Evolutionary conservation across 1,140 invertebrate genomes (phyloP), one percentile per base, ranked within the genome.

Genomic region (Sycophila sp.): DNA sequence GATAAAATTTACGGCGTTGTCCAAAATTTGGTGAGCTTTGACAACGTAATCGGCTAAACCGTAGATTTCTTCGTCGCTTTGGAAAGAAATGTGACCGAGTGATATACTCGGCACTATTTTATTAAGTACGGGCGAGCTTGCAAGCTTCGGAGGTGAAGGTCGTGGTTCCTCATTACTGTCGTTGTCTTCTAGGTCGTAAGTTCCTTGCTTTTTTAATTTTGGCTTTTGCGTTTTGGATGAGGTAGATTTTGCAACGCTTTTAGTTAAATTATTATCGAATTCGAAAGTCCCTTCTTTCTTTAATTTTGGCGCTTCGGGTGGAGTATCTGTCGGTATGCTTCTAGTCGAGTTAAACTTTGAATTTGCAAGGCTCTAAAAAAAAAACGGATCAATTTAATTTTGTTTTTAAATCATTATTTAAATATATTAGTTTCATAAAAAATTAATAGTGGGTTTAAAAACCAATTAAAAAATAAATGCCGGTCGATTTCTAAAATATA

Each of bases 61-160:
- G 1, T 42, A 1, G 26, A 26, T n/a, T 10, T 77, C 72, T 10
- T 78, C 70, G 5, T 77, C 73, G 38, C 72, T 77, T 40, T 69
- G 59, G 5, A 77, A 56, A 0, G 78, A 80, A 53, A 81, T 64
- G 15, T 75, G 72, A 10, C 73, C 76, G 1, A 79, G 65, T 2
- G 77, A 79, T 0, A 28, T 69, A 38, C 73, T 79, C 4, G 80
- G 58, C 19, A 51, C 66, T n/a, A n/a, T n/a, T 4, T 77, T 65
- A 56, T 59, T 26, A 0, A 71, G n/a, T 17, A 75, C 65, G 0
- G 71, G 75, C 5, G 76, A 75, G 22, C 71, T 77, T 51, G 72
- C 64, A 0, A 65, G 40, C 17, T 65, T 73, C 22, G 73, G 72
- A 40, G 78, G 78, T 10, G 74, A 76, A 19, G 53, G 55, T 32